Base-by-base conservation (phyloP, 2,888 invertebrate species). In the Philereme vetulata region DNA sequence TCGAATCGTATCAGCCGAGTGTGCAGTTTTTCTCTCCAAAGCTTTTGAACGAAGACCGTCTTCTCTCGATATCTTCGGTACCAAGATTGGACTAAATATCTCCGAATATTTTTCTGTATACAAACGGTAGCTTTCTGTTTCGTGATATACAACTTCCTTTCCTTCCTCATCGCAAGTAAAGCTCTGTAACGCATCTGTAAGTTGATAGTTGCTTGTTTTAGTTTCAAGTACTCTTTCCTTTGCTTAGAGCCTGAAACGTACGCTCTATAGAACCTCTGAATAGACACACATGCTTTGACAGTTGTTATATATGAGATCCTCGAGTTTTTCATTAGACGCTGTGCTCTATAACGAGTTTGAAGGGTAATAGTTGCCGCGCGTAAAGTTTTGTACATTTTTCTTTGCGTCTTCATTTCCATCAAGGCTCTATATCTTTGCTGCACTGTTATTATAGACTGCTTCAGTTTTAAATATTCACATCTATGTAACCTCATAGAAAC, bases 211-310 rank as follows among this genome's bases (percentile, higher is more conserved):
- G 84, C 68, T 67, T 68, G 63, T 51, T 58, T 74, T 4, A 75
- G 65, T 52, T 74, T 59, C 40, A 80, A 56, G 73, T 85, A 93
- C 0, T 48, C 60, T 46, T 75, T 65, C 44, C 85, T 80, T 62
- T 84, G 75, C 34, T 67, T 70, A 56, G 70, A 82, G 63, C 75
- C 86, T 34, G 65, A 52, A 53, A 68, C 65, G 59, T 76, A 79
- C 0, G 84, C 80, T 73, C 80, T 83, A 64, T 86, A 93, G 47
- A 71, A 74, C 57, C 72, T 78, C 72, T 94, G 94, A 47, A 94
- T 86, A 5, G 70, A 56, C 32, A 80, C 65, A 49, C 80, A 82
- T 0, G 93, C 81, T 50, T 77, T 78, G 66, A 84, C 78, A 38
- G 84, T 72, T 10, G 70, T 69, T 8, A 85, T 59, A 70, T 88